Conservation (phyloP, 2,888 invertebrate species). For the Cryptus armator region DNA sequence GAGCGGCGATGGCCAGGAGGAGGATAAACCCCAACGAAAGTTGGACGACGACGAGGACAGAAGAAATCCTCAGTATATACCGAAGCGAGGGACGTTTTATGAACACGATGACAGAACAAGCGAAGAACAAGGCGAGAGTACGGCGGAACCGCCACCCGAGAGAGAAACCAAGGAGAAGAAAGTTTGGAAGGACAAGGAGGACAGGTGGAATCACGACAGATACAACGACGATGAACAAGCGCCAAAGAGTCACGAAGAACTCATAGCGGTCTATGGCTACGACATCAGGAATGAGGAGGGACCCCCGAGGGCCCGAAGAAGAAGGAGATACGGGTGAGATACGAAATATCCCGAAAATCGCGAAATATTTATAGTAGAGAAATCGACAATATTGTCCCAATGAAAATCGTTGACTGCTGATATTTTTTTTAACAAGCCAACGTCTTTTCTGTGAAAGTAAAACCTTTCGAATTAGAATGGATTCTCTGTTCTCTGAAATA, state of each 20-base stretch:
- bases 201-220: conserved; percentile 95
- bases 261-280: conserved; percentile 95
- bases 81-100: conserved; percentile 97
- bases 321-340: conserved; percentile 93
- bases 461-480: too few species aligned
- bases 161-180: conserved; percentile 84
- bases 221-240: conserved; percentile 93
- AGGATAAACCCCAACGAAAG: conserved; percentile 88
- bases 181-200: conserved; percentile 88
- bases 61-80: conserved; percentile 98
- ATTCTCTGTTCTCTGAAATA: too few species aligned
- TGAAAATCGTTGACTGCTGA: too few species aligned
- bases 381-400: too few species aligned
- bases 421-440: too few species aligned
- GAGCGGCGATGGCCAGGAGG: conserved; percentile 85
- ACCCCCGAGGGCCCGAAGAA: conserved; percentile 94
- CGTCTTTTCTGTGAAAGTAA: too few species aligned
- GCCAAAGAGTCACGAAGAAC: conserved; percentile 94
- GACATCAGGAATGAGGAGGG: conserved; percentile 97
- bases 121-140: conserved; percentile 85
- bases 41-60: conserved; percentile 97
- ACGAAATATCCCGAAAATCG: too few species aligned
- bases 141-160: conserved; percentile 77
- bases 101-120: conserved; percentile 97
- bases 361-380: too few species aligned